Evolutionary conservation across 2,888 invertebrate species (phyloP), one percentile per base, ranked within the genome.

Genomic region (Octonoba sinensis): DNA sequence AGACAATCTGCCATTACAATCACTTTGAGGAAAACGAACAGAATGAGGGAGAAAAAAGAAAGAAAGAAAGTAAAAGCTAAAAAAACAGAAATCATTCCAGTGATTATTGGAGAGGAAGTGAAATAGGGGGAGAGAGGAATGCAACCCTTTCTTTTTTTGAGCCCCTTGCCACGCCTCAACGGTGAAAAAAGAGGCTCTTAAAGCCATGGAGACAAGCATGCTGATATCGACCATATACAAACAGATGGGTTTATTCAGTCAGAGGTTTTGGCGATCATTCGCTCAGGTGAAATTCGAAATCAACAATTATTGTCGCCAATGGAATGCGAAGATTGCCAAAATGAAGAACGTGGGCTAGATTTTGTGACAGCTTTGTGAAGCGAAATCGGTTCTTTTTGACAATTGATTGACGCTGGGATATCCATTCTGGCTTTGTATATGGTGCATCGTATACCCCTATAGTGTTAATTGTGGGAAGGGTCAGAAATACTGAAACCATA

Each of bases 91-190:
- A 79, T 72, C 65, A 60, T 65, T 72, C 67, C 67, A 72, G 72
- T 79, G 78, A 79, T 79, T 79, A 79, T 79, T 79, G 78, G 72
- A 79, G 72, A 67, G 75, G 67, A 36, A 56, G 66, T 67, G 66
- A 79, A 72, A 72, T 72, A 67, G 47, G 60, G 49, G 66, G 36
- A 8, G 36, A 36, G 36, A 36, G 36, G 36, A 36, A 36, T 36
- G 36, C 60, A 60, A 79, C 66, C 72, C 78, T 67, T 62, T 72
- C 47, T 24, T 72, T 54, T 36, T 36, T 27, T 27, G 36, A 54
- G 20, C 60, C 67, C 75, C 46, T 44, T 74, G 36, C 62, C 69
- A 51, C 67, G 62, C 69, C 69, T 54, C 49, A 51, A 44, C 65
- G 65, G 47, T 22, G 15, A 56, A 65, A 77, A 70, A 71, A 77